These are phyloP conservation scores for Datnioides undecimradiatus DNA, from an alignment of 2,113 vertebrate genomes.

Conservation along the genomic window DNA sequence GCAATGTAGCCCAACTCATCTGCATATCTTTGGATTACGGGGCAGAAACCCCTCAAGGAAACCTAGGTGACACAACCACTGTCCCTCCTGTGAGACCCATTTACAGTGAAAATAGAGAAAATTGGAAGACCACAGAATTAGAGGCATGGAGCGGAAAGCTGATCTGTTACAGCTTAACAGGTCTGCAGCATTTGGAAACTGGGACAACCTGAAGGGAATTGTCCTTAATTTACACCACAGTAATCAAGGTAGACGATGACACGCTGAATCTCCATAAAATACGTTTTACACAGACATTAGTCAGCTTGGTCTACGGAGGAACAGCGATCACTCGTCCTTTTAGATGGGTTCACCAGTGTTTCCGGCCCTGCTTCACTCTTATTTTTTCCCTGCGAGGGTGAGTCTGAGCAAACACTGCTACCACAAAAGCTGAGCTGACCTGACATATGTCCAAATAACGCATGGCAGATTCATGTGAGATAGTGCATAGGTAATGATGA, in stretches of 20 bases:
- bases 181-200: slow-evolving; percentile 41
- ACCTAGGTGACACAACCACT: neutral
- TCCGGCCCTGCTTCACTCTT: neutral
- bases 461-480: slow-evolving; percentile 20
- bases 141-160: slow-evolving; percentile 10
- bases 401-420: slow-evolving; percentile 4
- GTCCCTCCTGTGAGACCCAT: slow-evolving; percentile 25
- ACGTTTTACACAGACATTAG: slow-evolving; percentile 14
- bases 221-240: slow-evolving; percentile 56
- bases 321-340: neutral
- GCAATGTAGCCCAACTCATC: neutral
- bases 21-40: slow-evolving; percentile 17
- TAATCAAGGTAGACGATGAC: slow-evolving; percentile 23
- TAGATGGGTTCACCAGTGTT: slow-evolving; percentile 1
- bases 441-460: slow-evolving; percentile 52
- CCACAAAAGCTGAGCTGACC: slow-evolving; percentile 24
- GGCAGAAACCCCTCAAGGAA: slow-evolving; percentile 14
- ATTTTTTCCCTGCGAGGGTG: neutral
- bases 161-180: slow-evolving; percentile 45
- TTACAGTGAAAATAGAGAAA: slow-evolving; percentile 19
- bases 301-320: neutral
- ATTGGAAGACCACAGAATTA: slow-evolving; percentile 6
- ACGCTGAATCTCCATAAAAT: neutral
- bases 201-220: slow-evolving; percentile 60
- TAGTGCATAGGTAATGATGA: slow-evolving; percentile 21